Evolutionary conservation across 2,888 invertebrate genomes (phyloP).

Genomic region (Taphrorychus bicolor): DNA sequence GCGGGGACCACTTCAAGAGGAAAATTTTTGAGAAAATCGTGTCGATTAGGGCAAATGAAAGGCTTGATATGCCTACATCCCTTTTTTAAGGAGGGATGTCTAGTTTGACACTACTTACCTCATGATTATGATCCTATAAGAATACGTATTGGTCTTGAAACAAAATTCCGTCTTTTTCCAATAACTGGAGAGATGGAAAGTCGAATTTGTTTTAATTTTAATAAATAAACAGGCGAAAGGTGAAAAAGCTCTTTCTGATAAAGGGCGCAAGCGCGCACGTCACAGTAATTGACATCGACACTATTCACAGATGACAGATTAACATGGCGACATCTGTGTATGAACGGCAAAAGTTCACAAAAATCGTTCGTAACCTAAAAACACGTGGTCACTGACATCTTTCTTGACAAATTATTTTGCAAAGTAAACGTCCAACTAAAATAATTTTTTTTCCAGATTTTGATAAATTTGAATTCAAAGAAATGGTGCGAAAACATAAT

Average conservation of each 20-base stretch:
- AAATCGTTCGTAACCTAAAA: slow-evolving; percentile 16
- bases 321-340: background rate
- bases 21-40: background rate
- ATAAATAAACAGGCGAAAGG: slow-evolving; percentile 22
- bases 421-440: too few species aligned
- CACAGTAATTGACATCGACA: slow-evolving; percentile 29
- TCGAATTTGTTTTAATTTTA: slow-evolving; percentile 25
- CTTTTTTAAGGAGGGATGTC: background rate
- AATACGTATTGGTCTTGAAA: slow-evolving; percentile 9
- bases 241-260: background rate
- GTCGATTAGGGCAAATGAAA: too few species aligned
- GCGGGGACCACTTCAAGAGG: slow-evolving; percentile 54
- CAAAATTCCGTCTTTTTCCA: slow-evolving; percentile 1
- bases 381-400: slow-evolving; percentile 12
- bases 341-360: too few species aligned
- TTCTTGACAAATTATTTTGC: background rate
- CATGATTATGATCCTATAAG: slow-evolving; percentile 21
- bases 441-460: too few species aligned
- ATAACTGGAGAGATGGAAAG: slow-evolving; percentile 12
- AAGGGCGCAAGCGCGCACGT: slow-evolving; percentile 1
- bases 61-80: background rate
- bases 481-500: slow-evolving; percentile 70
- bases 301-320: slow-evolving; percentile 3
- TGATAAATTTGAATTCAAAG: too few species aligned
- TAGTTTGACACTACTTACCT: too few species aligned